Percentiles rank a stretch among this genome's conserved stretches.
phyloP scores from a whole-genome alignment of 2,113 vertebrate species.

The Lepus timidus region DNA sequence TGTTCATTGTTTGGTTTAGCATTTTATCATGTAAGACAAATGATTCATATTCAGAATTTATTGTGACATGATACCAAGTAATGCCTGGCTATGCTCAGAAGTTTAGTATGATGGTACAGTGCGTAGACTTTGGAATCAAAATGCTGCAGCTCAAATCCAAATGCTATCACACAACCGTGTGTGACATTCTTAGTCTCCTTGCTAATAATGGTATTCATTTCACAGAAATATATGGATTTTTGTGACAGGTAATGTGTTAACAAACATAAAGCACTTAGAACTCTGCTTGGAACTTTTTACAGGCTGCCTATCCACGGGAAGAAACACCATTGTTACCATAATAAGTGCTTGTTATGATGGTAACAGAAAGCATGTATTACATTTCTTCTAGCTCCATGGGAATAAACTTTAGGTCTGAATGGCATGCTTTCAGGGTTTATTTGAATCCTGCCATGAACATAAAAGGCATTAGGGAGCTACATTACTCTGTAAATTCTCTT shows the following conservation, averaged over 20 bases:
- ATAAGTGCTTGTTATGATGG: slow-evolving; percentile 75
- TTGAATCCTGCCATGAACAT: slow-evolving; percentile 71
- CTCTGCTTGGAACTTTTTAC: slow-evolving; percentile 43
- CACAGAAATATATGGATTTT: neutral
- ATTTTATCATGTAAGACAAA: neutral
- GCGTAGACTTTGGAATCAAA: neutral
- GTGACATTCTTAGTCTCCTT: neutral
- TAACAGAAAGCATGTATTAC: slow-evolving; percentile 77
- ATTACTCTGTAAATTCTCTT: slow-evolving; percentile 35
- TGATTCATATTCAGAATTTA: neutral
- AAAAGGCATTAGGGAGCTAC: slow-evolving; percentile 44
- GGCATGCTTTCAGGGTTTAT: slow-evolving; percentile 71
- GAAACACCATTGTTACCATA: slow-evolving; percentile 72
- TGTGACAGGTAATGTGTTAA: slow-evolving; percentile 62
- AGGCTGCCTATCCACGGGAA: slow-evolving; percentile 22
- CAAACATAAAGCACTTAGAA: slow-evolving; percentile 41
- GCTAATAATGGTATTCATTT: slow-evolving; percentile 38
- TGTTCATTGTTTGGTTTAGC: neutral
- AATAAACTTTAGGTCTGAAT: slow-evolving; percentile 73
- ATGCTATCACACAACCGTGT: neutral
- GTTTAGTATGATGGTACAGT: neutral
- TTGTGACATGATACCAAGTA: neutral
- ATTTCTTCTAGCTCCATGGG: slow-evolving; percentile 71
- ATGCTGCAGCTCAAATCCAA: neutral
- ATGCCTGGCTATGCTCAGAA: neutral